Conservation (phyloP, 2,888 invertebrate genomes). For the Eupeodes latifasciatus region DNA sequence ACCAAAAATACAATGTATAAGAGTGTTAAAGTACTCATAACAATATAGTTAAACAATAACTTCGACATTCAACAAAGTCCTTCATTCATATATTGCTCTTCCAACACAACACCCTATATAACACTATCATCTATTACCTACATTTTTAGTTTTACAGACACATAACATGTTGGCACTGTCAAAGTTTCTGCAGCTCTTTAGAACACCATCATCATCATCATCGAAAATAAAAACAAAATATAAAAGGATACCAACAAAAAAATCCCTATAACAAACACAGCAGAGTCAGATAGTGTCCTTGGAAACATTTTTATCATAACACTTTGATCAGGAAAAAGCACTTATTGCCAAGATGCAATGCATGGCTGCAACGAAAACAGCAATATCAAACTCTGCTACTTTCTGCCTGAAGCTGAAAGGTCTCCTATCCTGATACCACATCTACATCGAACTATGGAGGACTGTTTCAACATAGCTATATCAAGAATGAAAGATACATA, state of each 20-base stretch:
- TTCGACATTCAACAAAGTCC: slow-evolving; percentile 38
- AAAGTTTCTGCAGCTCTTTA: slow-evolving; percentile 18
- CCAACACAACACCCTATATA: neutral
- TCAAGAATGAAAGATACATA: neutral
- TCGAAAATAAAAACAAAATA: neutral
- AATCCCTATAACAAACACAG: slow-evolving; percentile 29
- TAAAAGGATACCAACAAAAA: neutral
- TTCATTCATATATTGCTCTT: neutral
- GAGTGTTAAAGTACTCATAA: slow-evolving; percentile 65
- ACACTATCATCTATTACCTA: slow-evolving; percentile 34
- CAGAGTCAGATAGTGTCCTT: slow-evolving; percentile 44
- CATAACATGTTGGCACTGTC: slow-evolving; percentile 54
- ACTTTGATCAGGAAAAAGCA: slow-evolving; percentile 67
- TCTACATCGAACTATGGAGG: neutral
- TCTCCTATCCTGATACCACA: neutral
- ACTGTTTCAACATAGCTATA: neutral
- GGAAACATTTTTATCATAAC: slow-evolving; percentile 61
- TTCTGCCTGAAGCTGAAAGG: neutral
- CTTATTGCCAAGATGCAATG: slow-evolving; percentile 63
- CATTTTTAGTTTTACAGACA: slow-evolving; percentile 34
- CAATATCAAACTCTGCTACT: slow-evolving; percentile 23
- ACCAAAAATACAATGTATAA: slow-evolving; percentile 41
- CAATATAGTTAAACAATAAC: slow-evolving; percentile 58
- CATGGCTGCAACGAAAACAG: slow-evolving; percentile 49
- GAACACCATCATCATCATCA: slow-evolving; percentile 17